Percentiles rank a stretch among this genome's conserved stretches.
phyloP scores from a whole-genome alignment of 2,113 vertebrate species.

The Montifringilla adamsi region DNA sequence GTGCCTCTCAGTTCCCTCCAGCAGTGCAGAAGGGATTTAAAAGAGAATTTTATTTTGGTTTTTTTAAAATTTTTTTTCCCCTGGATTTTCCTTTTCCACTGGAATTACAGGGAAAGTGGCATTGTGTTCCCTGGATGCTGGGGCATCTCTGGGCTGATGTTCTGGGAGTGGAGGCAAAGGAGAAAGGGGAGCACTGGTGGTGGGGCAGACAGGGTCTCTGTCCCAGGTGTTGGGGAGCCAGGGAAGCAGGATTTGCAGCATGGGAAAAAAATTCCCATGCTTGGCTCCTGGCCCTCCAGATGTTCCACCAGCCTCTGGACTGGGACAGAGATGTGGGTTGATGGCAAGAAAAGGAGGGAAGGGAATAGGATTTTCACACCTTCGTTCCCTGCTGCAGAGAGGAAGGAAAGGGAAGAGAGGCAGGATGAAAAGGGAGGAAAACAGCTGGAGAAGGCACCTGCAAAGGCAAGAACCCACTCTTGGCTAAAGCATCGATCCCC shows the following conservation, averaged over 20 bases:
- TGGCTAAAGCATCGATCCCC: neutral
- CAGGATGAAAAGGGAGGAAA: neutral
- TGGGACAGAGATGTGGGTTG: neutral
- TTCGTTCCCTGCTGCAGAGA: rapidly evolving
- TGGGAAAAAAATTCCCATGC: rapidly evolving
- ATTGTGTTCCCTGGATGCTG: neutral
- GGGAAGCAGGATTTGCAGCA: neutral
- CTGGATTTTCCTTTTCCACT: neutral
- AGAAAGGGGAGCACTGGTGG: neutral
- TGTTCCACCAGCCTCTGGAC: too few species aligned
- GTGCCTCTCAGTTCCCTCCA: neutral
- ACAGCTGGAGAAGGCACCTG: neutral
- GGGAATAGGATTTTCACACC: neutral
- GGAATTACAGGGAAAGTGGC: neutral
- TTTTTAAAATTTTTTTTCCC: neutral
- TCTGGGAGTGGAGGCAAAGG: neutral
- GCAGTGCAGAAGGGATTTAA: rapidly evolving
- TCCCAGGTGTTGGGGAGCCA: rapidly evolving
- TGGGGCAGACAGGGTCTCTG: neutral
- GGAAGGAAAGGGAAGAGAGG: neutral
- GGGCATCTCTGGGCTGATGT: neutral
- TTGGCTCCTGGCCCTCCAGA: neutral
- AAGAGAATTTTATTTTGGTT: neutral
- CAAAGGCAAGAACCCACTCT: rapidly evolving
- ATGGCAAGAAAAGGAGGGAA: neutral